These are phyloP conservation scores for Pammene fasciana DNA, from an alignment of 2,888 invertebrate genomes.

Conservation along the genomic window DNA sequence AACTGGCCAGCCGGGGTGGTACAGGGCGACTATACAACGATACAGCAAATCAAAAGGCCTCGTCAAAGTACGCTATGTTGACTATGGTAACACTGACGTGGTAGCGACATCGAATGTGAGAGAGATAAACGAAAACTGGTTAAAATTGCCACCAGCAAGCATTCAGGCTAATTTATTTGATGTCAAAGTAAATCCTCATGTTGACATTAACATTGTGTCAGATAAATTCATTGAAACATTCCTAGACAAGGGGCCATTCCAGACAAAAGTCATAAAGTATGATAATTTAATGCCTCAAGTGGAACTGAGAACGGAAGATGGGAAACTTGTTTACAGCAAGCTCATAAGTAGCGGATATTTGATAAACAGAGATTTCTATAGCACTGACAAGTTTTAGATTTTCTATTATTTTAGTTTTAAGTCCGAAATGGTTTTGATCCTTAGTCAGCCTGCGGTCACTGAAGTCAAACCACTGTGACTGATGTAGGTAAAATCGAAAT, in stretches of 20 bases:
- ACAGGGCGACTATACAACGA: conserved; percentile 86
- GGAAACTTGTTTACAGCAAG: conserved; percentile 60
- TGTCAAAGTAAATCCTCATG: conserved; percentile 60
- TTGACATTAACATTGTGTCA: conserved; percentile 59
- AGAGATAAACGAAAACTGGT: conserved; percentile 77
- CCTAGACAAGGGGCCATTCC: conserved; percentile 65
- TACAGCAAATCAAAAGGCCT: conserved; percentile 66
- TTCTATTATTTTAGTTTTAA: not conserved
- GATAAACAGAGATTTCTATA: conserved; percentile 36
- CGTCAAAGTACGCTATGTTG: conserved; percentile 87
- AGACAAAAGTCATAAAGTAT: conserved; percentile 58
- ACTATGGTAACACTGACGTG: conserved; percentile 87
- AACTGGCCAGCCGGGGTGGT: conserved; percentile 83
- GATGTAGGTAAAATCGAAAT: not conserved
- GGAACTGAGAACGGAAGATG: conserved; percentile 60
- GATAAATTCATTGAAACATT: conserved; percentile 60
- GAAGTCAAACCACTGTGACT: not conserved
- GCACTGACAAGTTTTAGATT: conserved; percentile 24
- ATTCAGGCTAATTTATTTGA: conserved; percentile 77
- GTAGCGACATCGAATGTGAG: conserved; percentile 74
- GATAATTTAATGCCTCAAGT: conserved; percentile 57
- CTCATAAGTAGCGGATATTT: conserved; percentile 59
- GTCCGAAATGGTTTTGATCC: not conserved
- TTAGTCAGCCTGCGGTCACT: not conserved
- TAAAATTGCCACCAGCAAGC: conserved; percentile 78